Conservation (phyloP, 2,797 vertebrate species). For the Fundulus diaphanus region DNA sequence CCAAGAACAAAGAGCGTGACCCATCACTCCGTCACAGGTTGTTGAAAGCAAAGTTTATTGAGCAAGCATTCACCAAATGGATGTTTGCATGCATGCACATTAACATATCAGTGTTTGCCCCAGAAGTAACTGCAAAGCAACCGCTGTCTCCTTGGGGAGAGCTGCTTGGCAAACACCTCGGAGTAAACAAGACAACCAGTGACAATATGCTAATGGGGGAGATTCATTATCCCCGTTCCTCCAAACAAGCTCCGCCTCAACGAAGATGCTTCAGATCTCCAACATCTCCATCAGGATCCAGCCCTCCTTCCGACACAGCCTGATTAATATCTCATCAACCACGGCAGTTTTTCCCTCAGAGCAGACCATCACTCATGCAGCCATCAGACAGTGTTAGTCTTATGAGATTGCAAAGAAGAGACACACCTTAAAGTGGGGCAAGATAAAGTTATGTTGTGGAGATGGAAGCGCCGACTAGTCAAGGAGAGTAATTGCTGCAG, state of each 20-base stretch:
- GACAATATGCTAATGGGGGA: slow-evolving; percentile 75
- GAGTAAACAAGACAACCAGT: slow-evolving; percentile 77
- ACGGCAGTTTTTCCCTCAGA: slow-evolving; percentile 56
- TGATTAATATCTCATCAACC: slow-evolving; percentile 80
- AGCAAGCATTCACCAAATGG: slow-evolving; percentile 33
- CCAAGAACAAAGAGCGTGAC: slow-evolving; percentile 56
- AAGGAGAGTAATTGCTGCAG: slow-evolving; percentile 16
- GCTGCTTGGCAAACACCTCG: slow-evolving; percentile 76
- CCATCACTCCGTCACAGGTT: slow-evolving; percentile 64
- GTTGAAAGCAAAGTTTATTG: slow-evolving; percentile 73
- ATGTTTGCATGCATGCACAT: slow-evolving; percentile 46
- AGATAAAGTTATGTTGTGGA: slow-evolving; percentile 63
- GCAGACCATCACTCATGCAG: slow-evolving; percentile 66
- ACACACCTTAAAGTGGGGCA: slow-evolving; percentile 47
- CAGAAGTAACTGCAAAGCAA: slow-evolving; percentile 73
- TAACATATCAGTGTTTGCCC: slow-evolving; percentile 75
- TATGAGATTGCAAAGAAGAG: slow-evolving; percentile 33
- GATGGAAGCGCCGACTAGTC: slow-evolving; percentile 46
- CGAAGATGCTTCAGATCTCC: slow-evolving; percentile 64
- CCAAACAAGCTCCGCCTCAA: slow-evolving; percentile 71
- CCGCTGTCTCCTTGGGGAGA: slow-evolving; percentile 74
- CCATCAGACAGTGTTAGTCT: slow-evolving; percentile 65
- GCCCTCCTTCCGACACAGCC: slow-evolving; percentile 55
- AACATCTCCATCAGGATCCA: slow-evolving; percentile 65
- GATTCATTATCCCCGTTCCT: slow-evolving; percentile 69